A percentile compares a stretch with the other conserved stretches of the same genome.
phyloP scores from a whole-genome alignment of 2,797 vertebrate genomes.

The Gymnoscopelus braueri region DNA sequence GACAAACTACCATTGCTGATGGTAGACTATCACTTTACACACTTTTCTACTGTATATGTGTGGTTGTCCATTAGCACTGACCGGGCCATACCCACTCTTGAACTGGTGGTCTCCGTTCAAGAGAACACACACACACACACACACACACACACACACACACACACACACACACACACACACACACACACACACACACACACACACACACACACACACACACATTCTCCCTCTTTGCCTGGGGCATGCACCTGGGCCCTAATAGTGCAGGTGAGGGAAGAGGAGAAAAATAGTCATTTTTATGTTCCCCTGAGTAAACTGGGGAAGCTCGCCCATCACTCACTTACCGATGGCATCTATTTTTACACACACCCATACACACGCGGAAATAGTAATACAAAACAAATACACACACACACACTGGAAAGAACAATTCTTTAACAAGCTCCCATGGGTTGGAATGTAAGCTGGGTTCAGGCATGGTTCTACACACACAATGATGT shows the following conservation, averaged over 20 bases:
- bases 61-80: too few species aligned
- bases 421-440: constrained; percentile 76
- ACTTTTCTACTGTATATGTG: too few species aligned
- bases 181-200: background rate
- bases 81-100: too few species aligned
- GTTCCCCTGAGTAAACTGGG: constrained; percentile 61
- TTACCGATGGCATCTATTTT: constrained; percentile 57
- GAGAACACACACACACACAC: background rate
- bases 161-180: background rate
- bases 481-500: background rate
- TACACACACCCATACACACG: constrained; percentile 37
- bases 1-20: too few species aligned
- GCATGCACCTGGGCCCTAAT: constrained; percentile 46
- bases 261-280: constrained; percentile 42
- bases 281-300: constrained; percentile 65
- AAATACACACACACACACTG: background rate
- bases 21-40: too few species aligned
- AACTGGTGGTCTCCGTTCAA: too few species aligned
- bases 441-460: constrained; percentile 56
- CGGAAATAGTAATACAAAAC: background rate
- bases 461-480: background rate
- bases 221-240: constrained; percentile 22
- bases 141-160: background rate
- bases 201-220: constrained; percentile 7
- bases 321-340: constrained; percentile 48